Percentiles rank a stretch among this genome's conserved stretches.
Conservation (phyloP, 2,797 vertebrate genomes). For the Corythornis leucogaster region DNA sequence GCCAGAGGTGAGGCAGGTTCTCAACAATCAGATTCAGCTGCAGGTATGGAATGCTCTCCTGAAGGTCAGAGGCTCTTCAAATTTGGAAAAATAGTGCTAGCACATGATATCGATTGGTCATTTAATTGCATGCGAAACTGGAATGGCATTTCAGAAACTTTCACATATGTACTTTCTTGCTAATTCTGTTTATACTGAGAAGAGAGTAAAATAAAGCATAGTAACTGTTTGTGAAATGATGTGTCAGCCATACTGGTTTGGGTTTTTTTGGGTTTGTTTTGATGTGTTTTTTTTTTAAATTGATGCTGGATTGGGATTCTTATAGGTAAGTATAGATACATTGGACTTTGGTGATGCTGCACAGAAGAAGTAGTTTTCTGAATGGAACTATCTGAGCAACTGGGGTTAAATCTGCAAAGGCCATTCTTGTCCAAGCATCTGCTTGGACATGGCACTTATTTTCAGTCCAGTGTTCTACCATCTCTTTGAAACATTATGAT, state of each 20-base stretch:
- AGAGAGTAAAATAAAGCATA: background rate
- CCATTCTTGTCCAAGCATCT: background rate
- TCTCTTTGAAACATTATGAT: background rate
- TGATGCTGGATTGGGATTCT: background rate
- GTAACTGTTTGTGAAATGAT: background rate
- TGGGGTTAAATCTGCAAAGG: background rate
- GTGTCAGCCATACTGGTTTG: background rate
- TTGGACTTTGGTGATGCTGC: background rate
- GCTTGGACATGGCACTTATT: background rate
- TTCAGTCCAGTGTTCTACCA: background rate
- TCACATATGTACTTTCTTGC: background rate
- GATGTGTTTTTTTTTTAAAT: background rate
- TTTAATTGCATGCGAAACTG: too few species aligned
- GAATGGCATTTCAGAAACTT: background rate
- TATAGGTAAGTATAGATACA: background rate
- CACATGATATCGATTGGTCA: background rate
- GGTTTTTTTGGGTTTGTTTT: background rate
- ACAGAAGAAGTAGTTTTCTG: background rate
- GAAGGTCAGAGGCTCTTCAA: background rate
- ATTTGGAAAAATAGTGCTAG: background rate
- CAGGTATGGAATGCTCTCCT: background rate
- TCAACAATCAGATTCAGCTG: conserved; percentile 22
- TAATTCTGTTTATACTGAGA: background rate
- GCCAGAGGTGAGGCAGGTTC: conserved; percentile 15
- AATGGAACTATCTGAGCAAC: background rate